A percentile compares a stretch with the other conserved stretches of the same genome.
phyloP scores from a whole-genome alignment of 2,113 vertebrate species.

The Macroglossus sobrinus region DNA sequence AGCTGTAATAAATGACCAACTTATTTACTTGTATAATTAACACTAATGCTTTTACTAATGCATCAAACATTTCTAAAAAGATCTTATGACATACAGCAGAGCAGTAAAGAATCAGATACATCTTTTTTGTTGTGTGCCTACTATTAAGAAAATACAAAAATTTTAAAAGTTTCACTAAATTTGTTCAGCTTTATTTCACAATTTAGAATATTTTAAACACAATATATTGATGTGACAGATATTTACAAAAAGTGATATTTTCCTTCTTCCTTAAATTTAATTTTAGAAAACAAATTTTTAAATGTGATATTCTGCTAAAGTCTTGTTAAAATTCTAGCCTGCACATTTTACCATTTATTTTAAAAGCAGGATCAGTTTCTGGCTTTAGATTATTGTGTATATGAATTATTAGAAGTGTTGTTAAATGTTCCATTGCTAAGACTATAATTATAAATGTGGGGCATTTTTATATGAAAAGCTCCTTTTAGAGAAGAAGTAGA shows the following conservation, averaged over 20 bases:
- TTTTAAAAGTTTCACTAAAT: not conserved
- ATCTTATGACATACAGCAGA: not conserved
- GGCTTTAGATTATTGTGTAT: not conserved
- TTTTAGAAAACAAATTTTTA: not conserved
- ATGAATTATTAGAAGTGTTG: not conserved
- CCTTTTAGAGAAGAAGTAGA: conserved; percentile 1
- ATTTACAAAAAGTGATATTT: not conserved
- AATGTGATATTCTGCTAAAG: not conserved
- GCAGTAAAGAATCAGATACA: not conserved
- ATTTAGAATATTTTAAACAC: not conserved
- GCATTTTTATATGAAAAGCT: not conserved
- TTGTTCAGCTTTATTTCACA: not conserved
- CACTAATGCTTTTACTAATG: not conserved
- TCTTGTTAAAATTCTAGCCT: not conserved
- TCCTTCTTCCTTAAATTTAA: not conserved
- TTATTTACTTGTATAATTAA: not conserved
- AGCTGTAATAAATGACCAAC: not conserved
- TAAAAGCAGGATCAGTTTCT: not conserved
- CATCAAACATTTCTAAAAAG: not conserved
- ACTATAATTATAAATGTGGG: not conserved
- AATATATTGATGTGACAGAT: not conserved
- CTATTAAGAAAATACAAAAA: not conserved
- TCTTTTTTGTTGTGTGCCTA: not conserved
- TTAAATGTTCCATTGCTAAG: not conserved
- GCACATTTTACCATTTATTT: not conserved